phyloP scores from a whole-genome alignment of 2,888 invertebrate species.

The Platycheirus rosarum region DNA sequence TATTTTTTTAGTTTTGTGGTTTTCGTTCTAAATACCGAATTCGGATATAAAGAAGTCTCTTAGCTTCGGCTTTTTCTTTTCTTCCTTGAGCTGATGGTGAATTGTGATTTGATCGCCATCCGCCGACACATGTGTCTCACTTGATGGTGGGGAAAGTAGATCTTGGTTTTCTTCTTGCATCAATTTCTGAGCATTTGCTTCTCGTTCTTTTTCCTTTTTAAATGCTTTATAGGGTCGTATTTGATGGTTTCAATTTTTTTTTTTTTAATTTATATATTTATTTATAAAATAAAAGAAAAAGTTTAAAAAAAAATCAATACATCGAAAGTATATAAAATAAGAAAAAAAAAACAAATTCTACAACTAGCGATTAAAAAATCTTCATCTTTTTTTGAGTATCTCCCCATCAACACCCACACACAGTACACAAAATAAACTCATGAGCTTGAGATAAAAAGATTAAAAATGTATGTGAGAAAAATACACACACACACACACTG shows the following conservation, averaged over 20 bases:
- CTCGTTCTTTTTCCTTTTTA: slow-evolving; percentile 82
- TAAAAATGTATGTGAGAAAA: too few relatives aligned
- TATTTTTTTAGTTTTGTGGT: slow-evolving; percentile 19
- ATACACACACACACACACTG: too few relatives aligned
- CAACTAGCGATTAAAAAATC: too few relatives aligned
- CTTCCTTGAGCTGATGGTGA: slow-evolving; percentile 89
- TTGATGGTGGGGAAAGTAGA: slow-evolving; percentile 78
- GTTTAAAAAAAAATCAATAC: too few relatives aligned
- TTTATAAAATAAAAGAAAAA: too few relatives aligned
- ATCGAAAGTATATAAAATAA: too few relatives aligned
- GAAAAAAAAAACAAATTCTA: too few relatives aligned
- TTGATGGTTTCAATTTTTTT: neutral
- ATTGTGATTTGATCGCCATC: slow-evolving; percentile 82
- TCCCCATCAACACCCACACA: too few relatives aligned
- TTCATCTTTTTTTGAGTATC: too few relatives aligned
- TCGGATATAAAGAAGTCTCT: slow-evolving; percentile 93
- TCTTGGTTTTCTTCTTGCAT: slow-evolving; percentile 79
- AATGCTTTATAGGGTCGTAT: slow-evolving; percentile 76
- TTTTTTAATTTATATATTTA: neutral
- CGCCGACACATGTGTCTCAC: slow-evolving; percentile 81
- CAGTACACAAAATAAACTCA: too few relatives aligned
- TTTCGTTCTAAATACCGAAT: slow-evolving; percentile 86
- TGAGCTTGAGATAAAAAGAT: too few relatives aligned
- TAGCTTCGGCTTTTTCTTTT: slow-evolving; percentile 92
- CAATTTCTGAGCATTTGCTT: slow-evolving; percentile 80